These are phyloP conservation scores for Paraplagusia blochii DNA, from an alignment of 2,113 vertebrate genomes.

Conservation along the genomic window DNA sequence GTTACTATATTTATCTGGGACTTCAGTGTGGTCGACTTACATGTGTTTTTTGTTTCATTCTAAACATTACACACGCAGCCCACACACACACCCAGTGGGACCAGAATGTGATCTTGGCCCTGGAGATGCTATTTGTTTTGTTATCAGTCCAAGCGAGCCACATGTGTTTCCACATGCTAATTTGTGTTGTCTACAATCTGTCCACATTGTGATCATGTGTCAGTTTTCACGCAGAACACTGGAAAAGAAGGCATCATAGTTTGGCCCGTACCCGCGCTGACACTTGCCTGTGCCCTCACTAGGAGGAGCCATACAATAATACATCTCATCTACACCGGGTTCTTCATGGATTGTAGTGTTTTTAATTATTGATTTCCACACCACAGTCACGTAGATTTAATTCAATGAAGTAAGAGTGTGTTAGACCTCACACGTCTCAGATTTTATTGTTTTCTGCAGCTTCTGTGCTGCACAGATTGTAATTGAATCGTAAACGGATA, in stretches of 20 bases:
- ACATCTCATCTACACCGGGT: too few species aligned
- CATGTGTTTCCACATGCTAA: slow-evolving; percentile 47
- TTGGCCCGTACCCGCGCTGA: background rate
- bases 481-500: too few species aligned
- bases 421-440: too few species aligned
- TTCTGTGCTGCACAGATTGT: too few species aligned
- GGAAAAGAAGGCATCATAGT: background rate
- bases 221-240: background rate
- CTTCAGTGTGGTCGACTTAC: slow-evolving; percentile 40
- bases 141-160: slow-evolving; percentile 36
- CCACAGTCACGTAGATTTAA: too few species aligned
- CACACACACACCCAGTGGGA: slow-evolving; percentile 35
- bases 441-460: too few species aligned
- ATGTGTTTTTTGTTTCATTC: slow-evolving; percentile 44
- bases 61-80: slow-evolving; percentile 19
- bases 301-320: too few species aligned
- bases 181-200: slow-evolving; percentile 30
- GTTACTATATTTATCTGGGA: slow-evolving; percentile 23
- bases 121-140: slow-evolving; percentile 43
- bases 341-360: too few species aligned
- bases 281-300: background rate
- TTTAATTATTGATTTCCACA: too few species aligned
- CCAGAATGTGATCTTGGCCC: slow-evolving; percentile 32
- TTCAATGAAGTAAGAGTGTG: too few species aligned
- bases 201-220: slow-evolving; percentile 7